Percentiles rank a stretch among this genome's conserved stretches.
These are phyloP conservation scores for Calidris pugnax DNA, from an alignment of 2,113 vertebrate genomes.

Conservation along the genomic window DNA sequence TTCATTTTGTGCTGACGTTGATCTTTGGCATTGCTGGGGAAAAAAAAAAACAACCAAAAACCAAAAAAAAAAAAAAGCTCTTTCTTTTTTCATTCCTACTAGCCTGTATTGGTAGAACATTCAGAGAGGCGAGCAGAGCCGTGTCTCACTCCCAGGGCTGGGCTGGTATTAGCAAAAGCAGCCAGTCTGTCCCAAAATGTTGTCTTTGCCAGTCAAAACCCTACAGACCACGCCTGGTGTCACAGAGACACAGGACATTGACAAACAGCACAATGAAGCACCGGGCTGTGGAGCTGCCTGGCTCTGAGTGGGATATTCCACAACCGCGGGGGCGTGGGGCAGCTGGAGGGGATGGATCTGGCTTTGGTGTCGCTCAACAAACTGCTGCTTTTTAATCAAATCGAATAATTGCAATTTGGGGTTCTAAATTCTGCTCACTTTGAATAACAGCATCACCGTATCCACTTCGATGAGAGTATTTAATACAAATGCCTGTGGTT, in stretches of 20 bases:
- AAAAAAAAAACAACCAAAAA: neutral
- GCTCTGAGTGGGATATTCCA: constrained; percentile 53
- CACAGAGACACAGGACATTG: constrained; percentile 40
- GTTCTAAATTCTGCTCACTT: constrained; percentile 71
- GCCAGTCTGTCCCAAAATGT: neutral
- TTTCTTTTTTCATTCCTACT: neutral
- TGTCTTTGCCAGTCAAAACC: constrained; percentile 39
- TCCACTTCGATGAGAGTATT: constrained; percentile 65
- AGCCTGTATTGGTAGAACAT: neutral
- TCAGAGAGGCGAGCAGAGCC: neutral
- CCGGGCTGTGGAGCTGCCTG: neutral
- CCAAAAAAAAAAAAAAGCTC: too few species aligned
- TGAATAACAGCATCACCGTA: constrained; percentile 53
- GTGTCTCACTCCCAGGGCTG: neutral
- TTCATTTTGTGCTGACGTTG: constrained; percentile 28
- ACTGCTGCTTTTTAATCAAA: constrained; percentile 71
- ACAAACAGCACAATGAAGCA: constrained; percentile 52
- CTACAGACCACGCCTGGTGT: neutral
- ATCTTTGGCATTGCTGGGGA: neutral
- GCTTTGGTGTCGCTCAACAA: constrained; percentile 66
- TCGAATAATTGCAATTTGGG: constrained; percentile 45
- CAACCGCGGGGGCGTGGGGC: constrained; percentile 45
- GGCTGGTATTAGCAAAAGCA: constrained; percentile 40
- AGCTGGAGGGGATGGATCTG: constrained; percentile 57
- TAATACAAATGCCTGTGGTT: constrained; percentile 68